Conservation (phyloP, 2,113 vertebrate species). For the Nycticryphes semicollaris region DNA sequence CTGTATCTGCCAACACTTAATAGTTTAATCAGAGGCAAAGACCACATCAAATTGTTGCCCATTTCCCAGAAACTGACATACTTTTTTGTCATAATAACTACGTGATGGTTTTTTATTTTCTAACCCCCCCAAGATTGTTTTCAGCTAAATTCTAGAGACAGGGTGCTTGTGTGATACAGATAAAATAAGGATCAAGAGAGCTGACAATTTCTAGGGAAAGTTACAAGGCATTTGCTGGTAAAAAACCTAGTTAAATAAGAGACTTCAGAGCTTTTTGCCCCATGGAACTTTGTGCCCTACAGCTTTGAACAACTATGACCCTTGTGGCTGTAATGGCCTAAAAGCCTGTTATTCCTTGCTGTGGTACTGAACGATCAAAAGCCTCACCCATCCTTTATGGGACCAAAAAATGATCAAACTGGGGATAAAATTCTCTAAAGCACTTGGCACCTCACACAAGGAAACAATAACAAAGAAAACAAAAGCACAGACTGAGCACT, state of each 20-base stretch:
- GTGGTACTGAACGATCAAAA: not conserved
- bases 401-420: not conserved
- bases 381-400: not conserved
- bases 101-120: not conserved
- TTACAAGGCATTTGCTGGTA: not conserved
- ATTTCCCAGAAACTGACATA: not conserved
- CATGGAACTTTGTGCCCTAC: not conserved
- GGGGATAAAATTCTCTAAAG: not conserved
- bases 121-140: not conserved
- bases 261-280: not conserved
- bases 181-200: not conserved
- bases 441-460: not conserved
- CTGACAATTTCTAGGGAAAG: not conserved
- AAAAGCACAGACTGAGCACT: not conserved
- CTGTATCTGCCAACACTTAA: not conserved
- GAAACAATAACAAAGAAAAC: too few species aligned
- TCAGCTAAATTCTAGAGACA: not conserved
- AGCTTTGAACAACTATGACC: not conserved
- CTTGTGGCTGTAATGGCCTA: not conserved
- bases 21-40: not conserved
- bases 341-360: not conserved
- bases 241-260: not conserved
- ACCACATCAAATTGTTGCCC: not conserved
- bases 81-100: not conserved
- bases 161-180: not conserved